Base-by-base conservation (phyloP, 2,888 invertebrate species). In the Aquatica leii region DNA sequence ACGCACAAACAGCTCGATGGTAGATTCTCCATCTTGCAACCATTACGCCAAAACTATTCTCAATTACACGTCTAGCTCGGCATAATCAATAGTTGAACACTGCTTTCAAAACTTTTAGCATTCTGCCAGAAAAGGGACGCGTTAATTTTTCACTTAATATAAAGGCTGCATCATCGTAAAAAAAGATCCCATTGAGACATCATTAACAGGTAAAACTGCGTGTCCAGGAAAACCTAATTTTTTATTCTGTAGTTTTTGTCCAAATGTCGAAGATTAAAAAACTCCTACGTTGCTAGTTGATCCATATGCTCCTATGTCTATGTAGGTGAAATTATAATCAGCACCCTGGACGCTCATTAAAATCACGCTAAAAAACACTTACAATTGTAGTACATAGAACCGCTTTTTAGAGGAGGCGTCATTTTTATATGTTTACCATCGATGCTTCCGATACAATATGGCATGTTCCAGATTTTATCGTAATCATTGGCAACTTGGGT, bases 261-360 rank as follows among this genome's bases (percentile, higher is more conserved):
- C 62, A 34, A 62, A 62, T 40, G 12, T 9, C 0, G 51, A 62
- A 8, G 24, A 5, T 31, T 58, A 41, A 59, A 73, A 73, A 35
- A 75, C 62, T n/a, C 72, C 73, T 11, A 74, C 74, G 18, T 78
- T 77, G 69, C 74, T 74, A 59, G 72, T 69, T 51, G 69, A 70
- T 11, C 75, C 75, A 66, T 71, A 73, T 43, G 68, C 67, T 24
- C 78, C 77, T 46, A 76, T 71, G 66, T 76, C 72, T 12, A 73
- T 69, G 37, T 71, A 65, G 17, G 71, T 67, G 71, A 79, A 78
- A 48, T 61, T 65, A 64, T 76, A 77, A 6, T 74, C 65, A 2
- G 69, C 70, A 62, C 75, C 74, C 56, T 74, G 74, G 43, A 72
- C 52, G 24, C 73, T 76, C 54, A 77, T 63, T 34, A 76, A 59